Conservation (phyloP, 2,113 vertebrate species). For the Austrofundulus limnaeus region DNA sequence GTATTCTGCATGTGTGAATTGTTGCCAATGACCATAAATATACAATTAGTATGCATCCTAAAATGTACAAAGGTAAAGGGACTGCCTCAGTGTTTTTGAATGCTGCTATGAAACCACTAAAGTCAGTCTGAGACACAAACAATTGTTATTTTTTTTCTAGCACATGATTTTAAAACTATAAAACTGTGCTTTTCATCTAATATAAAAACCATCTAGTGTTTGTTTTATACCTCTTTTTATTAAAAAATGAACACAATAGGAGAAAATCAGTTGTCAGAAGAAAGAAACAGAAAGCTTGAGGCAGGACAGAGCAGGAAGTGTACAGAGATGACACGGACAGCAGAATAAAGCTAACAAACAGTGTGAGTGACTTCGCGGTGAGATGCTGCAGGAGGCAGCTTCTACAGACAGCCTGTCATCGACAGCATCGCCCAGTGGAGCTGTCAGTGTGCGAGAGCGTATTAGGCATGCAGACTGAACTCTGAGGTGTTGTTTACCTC, state of each 20-base stretch:
- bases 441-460: slow-evolving; percentile 41
- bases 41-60: slow-evolving; percentile 73
- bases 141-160: slow-evolving; percentile 19
- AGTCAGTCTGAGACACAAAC: slow-evolving; percentile 19
- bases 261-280: neutral
- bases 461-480: slow-evolving; percentile 72
- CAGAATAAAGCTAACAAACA: slow-evolving; percentile 36
- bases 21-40: slow-evolving; percentile 67
- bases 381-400: slow-evolving; percentile 45
- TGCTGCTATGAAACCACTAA: slow-evolving; percentile 43
- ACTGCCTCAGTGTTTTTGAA: slow-evolving; percentile 53
- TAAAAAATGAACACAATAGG: neutral
- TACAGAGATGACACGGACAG: slow-evolving; percentile 29
- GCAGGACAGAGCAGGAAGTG: slow-evolving; percentile 8
- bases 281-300: slow-evolving; percentile 3
- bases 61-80: slow-evolving; percentile 65
- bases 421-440: slow-evolving; percentile 49
- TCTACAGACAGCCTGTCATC: slow-evolving; percentile 64
- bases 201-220: slow-evolving; percentile 6
- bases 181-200: slow-evolving; percentile 26
- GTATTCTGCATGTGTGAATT: slow-evolving; percentile 78
- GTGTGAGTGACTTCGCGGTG: slow-evolving; percentile 28
- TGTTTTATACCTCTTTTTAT: slow-evolving; percentile 14
- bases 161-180: slow-evolving; percentile 3
- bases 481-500: slow-evolving; percentile 72